phyloP scores from a whole-genome alignment of 30 jellyfish, hydroid and myxozoan species.

The Cassiopea xamachana region DNA sequence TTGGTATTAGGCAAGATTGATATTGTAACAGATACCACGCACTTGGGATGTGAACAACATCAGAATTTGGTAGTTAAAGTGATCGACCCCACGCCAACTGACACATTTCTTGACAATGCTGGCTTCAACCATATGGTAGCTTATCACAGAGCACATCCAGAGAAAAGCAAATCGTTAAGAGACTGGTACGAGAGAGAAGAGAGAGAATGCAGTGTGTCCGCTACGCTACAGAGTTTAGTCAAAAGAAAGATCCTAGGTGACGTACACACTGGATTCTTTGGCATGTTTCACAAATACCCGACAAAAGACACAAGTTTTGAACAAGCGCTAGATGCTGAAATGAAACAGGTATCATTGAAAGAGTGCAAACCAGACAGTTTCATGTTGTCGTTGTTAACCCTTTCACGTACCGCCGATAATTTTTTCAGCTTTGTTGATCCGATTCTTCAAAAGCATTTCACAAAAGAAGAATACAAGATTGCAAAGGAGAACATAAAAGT shows the following conservation, averaged over 20 bases:
- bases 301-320: conserved; percentile 71
- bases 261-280: conserved; percentile 81
- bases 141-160: conserved; percentile 58
- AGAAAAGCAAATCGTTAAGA: conserved; percentile 25
- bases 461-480: conserved; percentile 75
- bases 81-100: conserved; percentile 59
- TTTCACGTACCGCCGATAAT: conserved; percentile 85
- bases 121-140: conserved; percentile 74
- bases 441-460: conserved; percentile 80
- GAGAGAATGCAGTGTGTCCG: conserved; percentile 62
- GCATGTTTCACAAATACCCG: conserved; percentile 77
- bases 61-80: conserved; percentile 49
- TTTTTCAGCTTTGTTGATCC: conserved; percentile 86
- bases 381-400: conserved; percentile 86
- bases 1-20: conserved; percentile 71
- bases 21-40: conserved; percentile 40
- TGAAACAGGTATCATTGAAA: conserved; percentile 82
- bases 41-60: conserved; percentile 58
- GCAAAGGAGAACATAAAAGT: conserved; percentile 92
- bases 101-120: conserved; percentile 70
- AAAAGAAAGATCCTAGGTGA: conserved; percentile 74
- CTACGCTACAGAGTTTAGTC: conserved; percentile 68
- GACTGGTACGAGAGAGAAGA: conserved; percentile 78
- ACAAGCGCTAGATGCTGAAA: conserved; percentile 80
- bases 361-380: conserved; percentile 92